phyloP scores from a whole-genome alignment of 2,797 vertebrate species.

The Rhabdophis nuchalis region DNA sequence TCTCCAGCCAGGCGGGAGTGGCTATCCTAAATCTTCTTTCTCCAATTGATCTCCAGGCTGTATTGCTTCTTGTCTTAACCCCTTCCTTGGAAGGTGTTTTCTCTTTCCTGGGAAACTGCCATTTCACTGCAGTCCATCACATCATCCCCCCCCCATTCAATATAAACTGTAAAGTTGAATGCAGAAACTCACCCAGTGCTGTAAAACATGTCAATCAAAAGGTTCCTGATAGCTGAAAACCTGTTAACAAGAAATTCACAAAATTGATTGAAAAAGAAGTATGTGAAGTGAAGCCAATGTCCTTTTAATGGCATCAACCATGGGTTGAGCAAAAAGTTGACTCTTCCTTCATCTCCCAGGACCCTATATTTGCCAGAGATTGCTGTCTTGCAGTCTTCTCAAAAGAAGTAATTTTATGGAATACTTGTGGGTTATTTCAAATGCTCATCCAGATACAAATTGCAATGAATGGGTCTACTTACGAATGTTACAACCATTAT shows the following conservation, averaged over 20 bases:
- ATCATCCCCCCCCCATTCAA: background rate
- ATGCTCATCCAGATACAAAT: background rate
- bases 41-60: background rate
- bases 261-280: background rate
- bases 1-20: too few relatives aligned
- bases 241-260: background rate
- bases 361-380: background rate
- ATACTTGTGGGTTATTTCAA: background rate
- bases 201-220: background rate
- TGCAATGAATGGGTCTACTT: background rate
- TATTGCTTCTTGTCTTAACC: background rate
- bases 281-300: background rate
- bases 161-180: background rate
- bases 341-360: background rate
- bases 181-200: background rate
- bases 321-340: background rate
- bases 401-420: background rate
- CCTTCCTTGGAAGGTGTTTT: background rate
- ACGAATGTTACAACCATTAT: background rate
- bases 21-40: background rate
- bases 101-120: background rate
- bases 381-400: background rate
- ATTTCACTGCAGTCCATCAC: background rate
- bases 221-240: background rate
- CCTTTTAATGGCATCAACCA: background rate